Evolutionary conservation across 2,797 vertebrate species (phyloP).

Genomic region (Cheirogaleus major): DNA sequence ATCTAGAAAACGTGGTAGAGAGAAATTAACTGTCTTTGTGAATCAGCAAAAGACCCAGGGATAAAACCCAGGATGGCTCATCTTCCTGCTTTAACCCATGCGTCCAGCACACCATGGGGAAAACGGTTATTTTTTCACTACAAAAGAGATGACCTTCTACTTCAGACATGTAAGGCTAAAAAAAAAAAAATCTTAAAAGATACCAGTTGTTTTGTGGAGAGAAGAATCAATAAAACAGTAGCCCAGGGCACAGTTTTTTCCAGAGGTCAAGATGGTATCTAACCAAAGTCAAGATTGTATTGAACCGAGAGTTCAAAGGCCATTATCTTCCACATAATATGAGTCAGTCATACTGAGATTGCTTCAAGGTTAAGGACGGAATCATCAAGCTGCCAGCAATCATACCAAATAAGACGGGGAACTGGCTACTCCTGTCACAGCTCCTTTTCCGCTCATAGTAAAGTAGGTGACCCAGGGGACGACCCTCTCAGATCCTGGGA

Average conservation of each 20-base stretch:
- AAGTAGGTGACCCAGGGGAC: not conserved
- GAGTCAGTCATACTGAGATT: not conserved
- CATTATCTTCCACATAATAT: not conserved
- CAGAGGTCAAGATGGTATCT: not conserved
- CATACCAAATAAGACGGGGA: not conserved
- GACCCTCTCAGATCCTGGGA: not conserved
- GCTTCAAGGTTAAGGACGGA: not conserved
- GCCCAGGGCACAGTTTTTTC: not conserved
- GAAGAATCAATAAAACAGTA: conserved; percentile 3
- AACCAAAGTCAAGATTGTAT: not conserved
- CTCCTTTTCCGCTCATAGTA: not conserved
- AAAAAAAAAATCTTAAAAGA: not conserved
- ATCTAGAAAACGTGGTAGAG: not conserved
- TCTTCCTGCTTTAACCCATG: not conserved
- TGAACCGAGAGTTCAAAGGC: conserved; percentile 44
- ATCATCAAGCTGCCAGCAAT: not conserved
- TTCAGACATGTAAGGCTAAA: not conserved
- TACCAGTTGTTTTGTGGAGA: not conserved
- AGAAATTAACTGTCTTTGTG: not conserved
- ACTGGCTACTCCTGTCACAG: not conserved
- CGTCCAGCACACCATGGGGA: not conserved
- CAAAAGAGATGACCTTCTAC: not conserved
- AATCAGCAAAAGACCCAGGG: conserved; percentile 13
- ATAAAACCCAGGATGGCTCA: not conserved
- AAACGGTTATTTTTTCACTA: not conserved